These are phyloP conservation scores for Tetraodon nigroviridis DNA, from an alignment of 2,113 vertebrate genomes.

Conservation along the genomic window DNA sequence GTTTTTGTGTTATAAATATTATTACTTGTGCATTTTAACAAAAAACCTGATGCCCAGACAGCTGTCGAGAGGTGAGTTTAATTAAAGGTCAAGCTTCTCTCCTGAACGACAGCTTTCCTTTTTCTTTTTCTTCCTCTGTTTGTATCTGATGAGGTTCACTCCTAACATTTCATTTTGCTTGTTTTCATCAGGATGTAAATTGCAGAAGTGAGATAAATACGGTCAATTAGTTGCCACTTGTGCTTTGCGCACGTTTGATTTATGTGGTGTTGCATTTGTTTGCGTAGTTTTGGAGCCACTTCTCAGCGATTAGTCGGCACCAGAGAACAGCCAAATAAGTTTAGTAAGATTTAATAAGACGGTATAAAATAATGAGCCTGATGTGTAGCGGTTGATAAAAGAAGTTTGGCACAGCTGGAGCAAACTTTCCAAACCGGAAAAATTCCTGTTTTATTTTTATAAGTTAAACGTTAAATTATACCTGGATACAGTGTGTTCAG, in stretches of 20 bases:
- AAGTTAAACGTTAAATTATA: too few relatives aligned
- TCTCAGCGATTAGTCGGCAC: slow-evolving; percentile 40
- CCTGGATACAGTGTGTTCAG: too few relatives aligned
- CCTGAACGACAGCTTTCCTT: too few relatives aligned
- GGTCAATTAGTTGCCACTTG: slow-evolving; percentile 14
- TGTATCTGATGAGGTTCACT: not conserved
- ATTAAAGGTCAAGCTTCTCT: too few relatives aligned
- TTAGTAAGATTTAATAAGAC: slow-evolving; percentile 25
- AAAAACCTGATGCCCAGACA: too few relatives aligned
- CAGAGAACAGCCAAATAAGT: slow-evolving; percentile 18
- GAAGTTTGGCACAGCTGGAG: slow-evolving; percentile 3
- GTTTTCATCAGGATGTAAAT: slow-evolving; percentile 5
- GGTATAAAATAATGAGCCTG: slow-evolving; percentile 13
- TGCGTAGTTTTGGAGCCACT: slow-evolving; percentile 27
- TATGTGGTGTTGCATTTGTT: slow-evolving; percentile 30
- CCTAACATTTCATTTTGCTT: not conserved
- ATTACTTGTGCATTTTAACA: too few relatives aligned
- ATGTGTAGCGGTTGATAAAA: not conserved
- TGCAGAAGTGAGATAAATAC: slow-evolving; percentile 25
- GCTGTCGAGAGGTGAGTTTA: too few relatives aligned
- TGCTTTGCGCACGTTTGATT: slow-evolving; percentile 34
- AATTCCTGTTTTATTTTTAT: not conserved
- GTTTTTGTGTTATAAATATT: not conserved
- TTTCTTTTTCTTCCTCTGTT: not conserved
- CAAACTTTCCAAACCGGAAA: slow-evolving; percentile 5